phyloP scores from a whole-genome alignment of 2,113 vertebrate genomes.

The Plectropomus leopardus region DNA sequence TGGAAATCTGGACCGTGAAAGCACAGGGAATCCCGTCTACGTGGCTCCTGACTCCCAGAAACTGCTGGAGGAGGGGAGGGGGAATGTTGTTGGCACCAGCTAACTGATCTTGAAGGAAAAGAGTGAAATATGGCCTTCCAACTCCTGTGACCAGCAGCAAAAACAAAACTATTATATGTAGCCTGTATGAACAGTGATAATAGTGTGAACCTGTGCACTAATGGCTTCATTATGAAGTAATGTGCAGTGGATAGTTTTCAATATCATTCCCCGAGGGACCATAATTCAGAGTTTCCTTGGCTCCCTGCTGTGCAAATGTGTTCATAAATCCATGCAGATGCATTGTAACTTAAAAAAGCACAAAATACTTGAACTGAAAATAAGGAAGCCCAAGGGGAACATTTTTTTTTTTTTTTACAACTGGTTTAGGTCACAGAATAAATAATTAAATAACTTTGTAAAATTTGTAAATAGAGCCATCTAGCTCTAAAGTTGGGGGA shows the following conservation, averaged over 20 bases:
- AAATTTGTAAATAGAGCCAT: not conserved
- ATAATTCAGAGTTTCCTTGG: constrained; percentile 11
- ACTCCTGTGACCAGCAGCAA: constrained; percentile 16
- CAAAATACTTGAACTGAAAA: not conserved
- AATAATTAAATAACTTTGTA: not conserved
- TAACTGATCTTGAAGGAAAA: constrained; percentile 39
- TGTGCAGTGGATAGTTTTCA: constrained; percentile 8
- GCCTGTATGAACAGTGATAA: constrained; percentile 9
- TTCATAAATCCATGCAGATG: constrained; percentile 24
- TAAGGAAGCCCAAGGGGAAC: not conserved
- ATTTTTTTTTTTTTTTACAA: not conserved
- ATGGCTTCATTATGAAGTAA: constrained; percentile 4
- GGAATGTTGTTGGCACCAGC: constrained; percentile 15
- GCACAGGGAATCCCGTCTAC: constrained; percentile 79
- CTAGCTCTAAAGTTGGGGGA: not conserved
- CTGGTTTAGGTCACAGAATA: not conserved
- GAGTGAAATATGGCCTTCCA: constrained; percentile 19
- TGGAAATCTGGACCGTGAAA: constrained; percentile 65
- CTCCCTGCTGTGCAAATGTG: not conserved
- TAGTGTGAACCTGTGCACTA: not conserved
- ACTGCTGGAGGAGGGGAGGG: constrained; percentile 29
- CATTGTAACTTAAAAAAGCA: not conserved
- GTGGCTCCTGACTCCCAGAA: constrained; percentile 69
- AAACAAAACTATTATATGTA: constrained; percentile 11
- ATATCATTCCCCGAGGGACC: constrained; percentile 6